Evolutionary conservation across 2,888 invertebrate species (phyloP), one percentile per base, ranked within the genome.

Genomic region (Microctonus hyperodae): DNA sequence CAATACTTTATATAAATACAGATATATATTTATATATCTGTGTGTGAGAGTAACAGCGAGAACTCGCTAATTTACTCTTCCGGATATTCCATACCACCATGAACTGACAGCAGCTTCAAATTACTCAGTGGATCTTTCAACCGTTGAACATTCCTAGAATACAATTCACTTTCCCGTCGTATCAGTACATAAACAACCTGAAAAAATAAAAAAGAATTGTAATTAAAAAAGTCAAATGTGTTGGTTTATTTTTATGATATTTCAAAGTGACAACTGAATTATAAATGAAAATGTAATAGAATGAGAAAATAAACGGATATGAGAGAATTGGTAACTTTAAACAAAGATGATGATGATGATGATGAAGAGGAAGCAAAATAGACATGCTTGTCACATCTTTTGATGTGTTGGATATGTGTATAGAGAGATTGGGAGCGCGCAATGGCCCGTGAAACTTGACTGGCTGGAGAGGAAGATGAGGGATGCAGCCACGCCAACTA

Each of bases 401-500:
- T 20, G 64, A 33, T 23, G 55, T 35, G 64, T 64, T 67, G 48
- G 65, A 58, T 65, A 58, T 60, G 57, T 55, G 35, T 67, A 40
- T 53, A 63, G 59, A 58, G 48, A 69, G 50, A 44, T 44, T 64
- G 65, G 64, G 68, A 69, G 67, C 69, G 73, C 69, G 73, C 75
- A 74, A 75, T 74, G 74, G 75, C 68, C 72, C 75, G 70, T 75
- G 72, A 74, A 75, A 74, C 69, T 65, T 69, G 70, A 71, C 70
- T 73, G 74, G 70, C 70, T 68, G 64, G 56, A 58, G 35, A 65
- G 55, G 59, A 72, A 73, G 76, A 74, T 74, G 78, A 78, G 80
- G 80, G 79, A 78, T 79, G 76, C 73, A 74, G 73, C 76, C 76
- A 77, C 76, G 77, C 78, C 78, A 82, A 78, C 80, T 80, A 81